Evolutionary conservation across 2,113 vertebrate species (phyloP).

Genomic region (Cynocephalus volans): DNA sequence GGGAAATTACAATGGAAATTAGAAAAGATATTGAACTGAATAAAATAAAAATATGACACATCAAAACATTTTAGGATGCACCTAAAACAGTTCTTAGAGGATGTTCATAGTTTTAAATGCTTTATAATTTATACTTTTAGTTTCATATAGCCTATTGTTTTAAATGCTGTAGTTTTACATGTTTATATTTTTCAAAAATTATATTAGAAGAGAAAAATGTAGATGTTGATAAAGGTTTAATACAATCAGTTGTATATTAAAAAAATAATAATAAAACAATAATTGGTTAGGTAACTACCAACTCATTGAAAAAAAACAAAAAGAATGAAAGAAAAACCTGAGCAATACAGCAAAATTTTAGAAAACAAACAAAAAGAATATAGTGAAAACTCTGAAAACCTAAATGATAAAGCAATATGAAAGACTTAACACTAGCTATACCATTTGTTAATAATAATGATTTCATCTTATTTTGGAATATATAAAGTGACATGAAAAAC

Average conservation of each 20-base stretch:
- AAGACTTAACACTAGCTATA: neutral
- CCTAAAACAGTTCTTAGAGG: neutral
- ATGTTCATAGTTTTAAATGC: neutral
- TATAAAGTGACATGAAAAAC: neutral
- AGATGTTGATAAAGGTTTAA: too few species aligned
- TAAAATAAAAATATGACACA: neutral
- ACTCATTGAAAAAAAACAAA: neutral
- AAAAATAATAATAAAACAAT: neutral
- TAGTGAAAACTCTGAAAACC: neutral
- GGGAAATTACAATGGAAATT: neutral
- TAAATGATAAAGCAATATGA: neutral
- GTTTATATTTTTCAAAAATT: neutral
- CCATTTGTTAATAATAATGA: neutral
- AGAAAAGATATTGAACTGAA: neutral
- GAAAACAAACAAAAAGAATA: neutral
- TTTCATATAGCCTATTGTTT: neutral
- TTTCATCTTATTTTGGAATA: neutral
- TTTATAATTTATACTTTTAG: neutral
- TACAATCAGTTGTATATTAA: too few species aligned
- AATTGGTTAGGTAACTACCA: neutral
- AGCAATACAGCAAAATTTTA: neutral
- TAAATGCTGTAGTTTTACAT: neutral
- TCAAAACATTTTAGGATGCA: neutral
- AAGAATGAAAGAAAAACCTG: neutral
- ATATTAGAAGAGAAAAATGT: too few species aligned